Evolutionary conservation across 2,888 invertebrate species (phyloP).

Genomic region (Acanthosepion lycidas): DNA sequence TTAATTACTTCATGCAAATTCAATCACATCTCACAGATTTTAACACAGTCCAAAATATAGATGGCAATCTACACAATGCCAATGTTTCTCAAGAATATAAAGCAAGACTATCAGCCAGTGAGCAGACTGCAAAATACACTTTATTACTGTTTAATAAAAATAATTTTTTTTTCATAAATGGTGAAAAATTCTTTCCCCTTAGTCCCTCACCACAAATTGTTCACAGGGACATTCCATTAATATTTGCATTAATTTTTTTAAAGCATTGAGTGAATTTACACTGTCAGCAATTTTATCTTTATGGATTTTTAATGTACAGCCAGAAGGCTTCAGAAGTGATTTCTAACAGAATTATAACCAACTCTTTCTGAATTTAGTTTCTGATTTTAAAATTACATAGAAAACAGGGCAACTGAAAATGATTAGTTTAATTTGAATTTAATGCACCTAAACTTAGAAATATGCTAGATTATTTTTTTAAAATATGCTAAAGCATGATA

Average conservation of each 20-base stretch:
- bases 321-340: neutral
- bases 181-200: neutral
- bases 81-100: neutral
- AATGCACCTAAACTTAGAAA: neutral
- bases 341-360: neutral
- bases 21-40: neutral
- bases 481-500: neutral
- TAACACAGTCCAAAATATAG: neutral
- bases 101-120: neutral
- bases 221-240: neutral
- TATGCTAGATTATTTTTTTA: neutral
- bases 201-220: neutral
- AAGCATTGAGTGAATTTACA: neutral
- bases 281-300: neutral
- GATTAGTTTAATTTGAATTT: neutral
- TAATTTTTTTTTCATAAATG: neutral
- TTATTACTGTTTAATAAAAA: neutral
- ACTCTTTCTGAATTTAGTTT: neutral
- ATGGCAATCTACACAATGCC: neutral
- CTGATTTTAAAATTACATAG: neutral
- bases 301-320: neutral
- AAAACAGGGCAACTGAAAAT: neutral
- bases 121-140: neutral
- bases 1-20: neutral
- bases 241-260: neutral